Percentiles rank a stretch among this genome's conserved stretches.
These are phyloP conservation scores for Artemisiospiza belli DNA, from an alignment of 2,113 vertebrate species.

Conservation along the genomic window DNA sequence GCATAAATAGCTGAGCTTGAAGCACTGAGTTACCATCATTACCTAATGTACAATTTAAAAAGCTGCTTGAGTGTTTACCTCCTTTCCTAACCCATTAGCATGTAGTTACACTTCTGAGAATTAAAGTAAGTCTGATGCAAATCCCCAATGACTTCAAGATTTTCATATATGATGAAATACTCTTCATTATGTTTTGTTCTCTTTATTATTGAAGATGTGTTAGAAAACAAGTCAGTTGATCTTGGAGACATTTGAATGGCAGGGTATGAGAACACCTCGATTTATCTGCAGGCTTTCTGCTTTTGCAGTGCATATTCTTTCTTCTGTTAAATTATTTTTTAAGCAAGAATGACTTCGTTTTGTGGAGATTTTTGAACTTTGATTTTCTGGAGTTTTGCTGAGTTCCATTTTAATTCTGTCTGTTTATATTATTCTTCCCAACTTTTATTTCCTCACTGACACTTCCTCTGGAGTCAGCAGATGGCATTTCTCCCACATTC, in stretches of 20 bases:
- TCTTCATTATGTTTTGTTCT: neutral
- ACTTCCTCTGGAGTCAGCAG: slow-evolving; percentile 26
- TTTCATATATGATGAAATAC: neutral
- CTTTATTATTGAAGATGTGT: neutral
- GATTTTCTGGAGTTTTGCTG: neutral
- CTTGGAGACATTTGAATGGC: neutral
- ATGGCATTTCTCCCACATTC: slow-evolving; percentile 16
- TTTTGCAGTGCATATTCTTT: neutral
- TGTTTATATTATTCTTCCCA: neutral
- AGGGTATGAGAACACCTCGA: neutral
- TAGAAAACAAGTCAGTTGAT: neutral
- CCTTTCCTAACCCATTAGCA: neutral
- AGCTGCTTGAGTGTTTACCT: neutral
- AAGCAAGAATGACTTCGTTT: neutral
- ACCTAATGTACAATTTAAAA: neutral
- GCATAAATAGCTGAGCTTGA: neutral
- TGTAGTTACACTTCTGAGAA: neutral
- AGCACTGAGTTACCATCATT: neutral
- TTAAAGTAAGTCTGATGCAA: neutral
- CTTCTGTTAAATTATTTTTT: neutral
- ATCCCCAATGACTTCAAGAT: neutral
- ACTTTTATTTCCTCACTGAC: slow-evolving; percentile 26
- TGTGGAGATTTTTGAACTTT: neutral
- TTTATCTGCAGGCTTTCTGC: neutral
- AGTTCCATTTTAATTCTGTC: neutral